Evolutionary conservation across 2,113 vertebrate genomes (phyloP).

Genomic region (Oostethus manadensis): DNA sequence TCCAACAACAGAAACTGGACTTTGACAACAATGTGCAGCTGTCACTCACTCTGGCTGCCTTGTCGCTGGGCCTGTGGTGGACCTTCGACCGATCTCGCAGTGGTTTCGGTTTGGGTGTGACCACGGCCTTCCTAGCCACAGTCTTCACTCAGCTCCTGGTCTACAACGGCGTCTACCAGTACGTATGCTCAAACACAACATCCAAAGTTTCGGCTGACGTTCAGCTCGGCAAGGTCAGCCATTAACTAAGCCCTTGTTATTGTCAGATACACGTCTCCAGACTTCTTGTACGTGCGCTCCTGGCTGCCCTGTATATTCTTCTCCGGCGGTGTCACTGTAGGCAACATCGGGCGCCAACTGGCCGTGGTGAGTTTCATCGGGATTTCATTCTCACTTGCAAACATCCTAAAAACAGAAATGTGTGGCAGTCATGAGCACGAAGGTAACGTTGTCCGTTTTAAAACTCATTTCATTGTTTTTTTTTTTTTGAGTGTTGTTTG

Average conservation of each 20-base stretch:
- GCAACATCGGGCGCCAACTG: slow-evolving; percentile 95
- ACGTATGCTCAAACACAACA: slow-evolving; percentile 59
- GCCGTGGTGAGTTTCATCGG: slow-evolving; percentile 82
- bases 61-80: slow-evolving; percentile 97
- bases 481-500: too few relatives aligned
- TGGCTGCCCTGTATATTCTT: slow-evolving; percentile 99
- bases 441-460: too few relatives aligned
- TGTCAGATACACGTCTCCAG: slow-evolving; percentile 90
- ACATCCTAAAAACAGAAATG: too few relatives aligned
- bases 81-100: slow-evolving; percentile 93
- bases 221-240: background rate
- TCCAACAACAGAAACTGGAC: slow-evolving; percentile 84
- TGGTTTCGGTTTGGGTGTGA: slow-evolving; percentile 90
- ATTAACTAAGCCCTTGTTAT: background rate
- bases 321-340: slow-evolving; percentile 95
- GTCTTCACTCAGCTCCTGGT: slow-evolving; percentile 89
- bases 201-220: background rate
- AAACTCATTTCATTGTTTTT: too few relatives aligned
- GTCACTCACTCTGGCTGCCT: slow-evolving; percentile 88
- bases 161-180: slow-evolving; percentile 97
- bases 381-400: too few relatives aligned
- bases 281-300: slow-evolving; percentile 94
- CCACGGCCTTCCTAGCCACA: slow-evolving; percentile 90
- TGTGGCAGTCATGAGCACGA: too few relatives aligned
- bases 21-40: slow-evolving; percentile 95